Conservation (phyloP, 2,113 vertebrate genomes). For the Oenanthe oenanthe region DNA sequence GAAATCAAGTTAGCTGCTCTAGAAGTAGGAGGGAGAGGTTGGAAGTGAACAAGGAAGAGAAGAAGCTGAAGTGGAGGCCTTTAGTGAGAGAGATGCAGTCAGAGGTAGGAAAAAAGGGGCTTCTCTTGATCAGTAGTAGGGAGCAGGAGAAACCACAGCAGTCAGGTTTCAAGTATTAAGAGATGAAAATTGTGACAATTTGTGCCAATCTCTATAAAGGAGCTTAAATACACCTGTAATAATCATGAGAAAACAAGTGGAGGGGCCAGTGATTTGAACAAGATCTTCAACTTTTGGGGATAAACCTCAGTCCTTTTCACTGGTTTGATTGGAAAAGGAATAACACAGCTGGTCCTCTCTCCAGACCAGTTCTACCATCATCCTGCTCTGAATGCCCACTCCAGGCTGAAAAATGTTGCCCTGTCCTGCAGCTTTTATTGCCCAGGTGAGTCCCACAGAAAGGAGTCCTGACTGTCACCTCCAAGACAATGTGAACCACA, state of each 20-base stretch:
- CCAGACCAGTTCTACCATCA: not conserved
- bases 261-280: not conserved
- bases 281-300: not conserved
- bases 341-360: not conserved
- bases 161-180: not conserved
- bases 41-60: not conserved
- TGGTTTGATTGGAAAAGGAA: not conserved
- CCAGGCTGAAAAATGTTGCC: not conserved
- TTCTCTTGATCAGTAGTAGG: not conserved
- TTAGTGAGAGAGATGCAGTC: not conserved
- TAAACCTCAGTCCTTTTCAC: not conserved
- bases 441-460: not conserved
- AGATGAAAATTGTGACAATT: not conserved
- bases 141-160: not conserved
- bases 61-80: not conserved
- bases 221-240: not conserved
- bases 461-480: not conserved
- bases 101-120: not conserved
- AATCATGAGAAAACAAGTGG: not conserved
- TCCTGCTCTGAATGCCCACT: not conserved
- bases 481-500: accelerated
- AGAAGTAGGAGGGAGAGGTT: not conserved
- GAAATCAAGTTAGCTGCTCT: not conserved
- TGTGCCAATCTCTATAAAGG: not conserved
- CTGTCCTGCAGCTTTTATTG: not conserved